phyloP scores from a whole-genome alignment of 2,113 vertebrate genomes.

The Narcine bancroftii region DNA sequence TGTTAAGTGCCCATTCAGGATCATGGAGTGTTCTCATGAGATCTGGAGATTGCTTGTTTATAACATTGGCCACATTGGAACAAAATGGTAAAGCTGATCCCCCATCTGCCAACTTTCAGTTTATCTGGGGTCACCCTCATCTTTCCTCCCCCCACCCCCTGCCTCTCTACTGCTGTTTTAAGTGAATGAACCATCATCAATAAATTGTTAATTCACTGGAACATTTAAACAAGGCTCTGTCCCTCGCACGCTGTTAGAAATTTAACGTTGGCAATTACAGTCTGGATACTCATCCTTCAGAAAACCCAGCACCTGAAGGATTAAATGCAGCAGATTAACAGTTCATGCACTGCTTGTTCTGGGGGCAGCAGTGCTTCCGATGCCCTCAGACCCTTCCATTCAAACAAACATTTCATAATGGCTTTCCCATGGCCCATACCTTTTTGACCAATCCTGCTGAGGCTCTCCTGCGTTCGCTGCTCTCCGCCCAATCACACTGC shows the following conservation, averaged over 20 bases:
- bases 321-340: background rate
- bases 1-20: background rate
- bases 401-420: background rate
- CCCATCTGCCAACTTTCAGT: background rate
- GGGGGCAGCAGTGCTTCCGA: background rate
- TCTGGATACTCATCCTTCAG: background rate
- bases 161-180: too few relatives aligned
- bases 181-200: background rate
- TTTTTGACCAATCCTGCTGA: background rate
- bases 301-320: background rate
- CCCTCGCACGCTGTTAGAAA: background rate
- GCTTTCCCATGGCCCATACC: background rate
- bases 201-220: background rate
- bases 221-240: background rate
- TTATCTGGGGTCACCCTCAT: too few relatives aligned
- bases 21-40: background rate
- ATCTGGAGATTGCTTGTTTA: background rate
- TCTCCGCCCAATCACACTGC: too few relatives aligned
- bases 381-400: too few relatives aligned
- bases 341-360: background rate
- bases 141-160: background rate
- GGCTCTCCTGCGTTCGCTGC: background rate
- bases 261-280: background rate
- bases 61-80: too few relatives aligned
- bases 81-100: background rate